These are phyloP conservation scores for Caerostris darwini DNA, from an alignment of 1,140 invertebrate genomes.

Conservation along the genomic window DNA sequence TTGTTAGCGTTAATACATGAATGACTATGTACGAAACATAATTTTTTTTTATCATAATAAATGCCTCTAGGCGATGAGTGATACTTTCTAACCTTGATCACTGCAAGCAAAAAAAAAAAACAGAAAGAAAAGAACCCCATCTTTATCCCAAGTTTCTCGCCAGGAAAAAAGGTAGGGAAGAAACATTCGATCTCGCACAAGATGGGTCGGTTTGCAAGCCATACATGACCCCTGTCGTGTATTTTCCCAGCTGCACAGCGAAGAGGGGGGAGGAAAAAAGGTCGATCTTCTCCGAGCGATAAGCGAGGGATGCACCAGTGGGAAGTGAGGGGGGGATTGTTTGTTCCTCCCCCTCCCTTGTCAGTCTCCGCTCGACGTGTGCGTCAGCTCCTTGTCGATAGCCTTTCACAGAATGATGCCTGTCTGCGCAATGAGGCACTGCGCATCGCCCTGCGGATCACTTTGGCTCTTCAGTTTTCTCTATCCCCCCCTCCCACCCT, in stretches of 20 bases:
- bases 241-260: constrained; percentile 59
- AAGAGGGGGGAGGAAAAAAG: neutral
- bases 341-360: constrained; percentile 51
- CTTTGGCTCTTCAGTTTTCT: constrained; percentile 63
- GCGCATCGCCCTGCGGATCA: constrained; percentile 67
- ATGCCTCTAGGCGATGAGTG: too few relatives aligned
- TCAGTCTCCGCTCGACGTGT: constrained; percentile 73
- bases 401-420: constrained; percentile 73
- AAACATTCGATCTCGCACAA: constrained; percentile 1
- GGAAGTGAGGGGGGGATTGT: neutral
- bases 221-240: constrained; percentile 56
- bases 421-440: constrained; percentile 60
- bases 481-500: constrained; percentile 7
- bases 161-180: neutral
- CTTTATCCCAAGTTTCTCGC: too few relatives aligned
- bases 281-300: constrained; percentile 24
- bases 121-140: too few relatives aligned
- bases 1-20: too few relatives aligned
- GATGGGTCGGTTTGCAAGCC: constrained; percentile 1
- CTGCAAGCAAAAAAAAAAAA: too few relatives aligned
- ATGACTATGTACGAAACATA: too few relatives aligned
- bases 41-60: too few relatives aligned
- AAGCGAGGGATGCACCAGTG: constrained; percentile 46
- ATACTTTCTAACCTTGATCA: too few relatives aligned
- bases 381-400: constrained; percentile 76